phyloP scores from a whole-genome alignment of 1,140 invertebrate species.

The Pseudomyrmex cubaensis region DNA sequence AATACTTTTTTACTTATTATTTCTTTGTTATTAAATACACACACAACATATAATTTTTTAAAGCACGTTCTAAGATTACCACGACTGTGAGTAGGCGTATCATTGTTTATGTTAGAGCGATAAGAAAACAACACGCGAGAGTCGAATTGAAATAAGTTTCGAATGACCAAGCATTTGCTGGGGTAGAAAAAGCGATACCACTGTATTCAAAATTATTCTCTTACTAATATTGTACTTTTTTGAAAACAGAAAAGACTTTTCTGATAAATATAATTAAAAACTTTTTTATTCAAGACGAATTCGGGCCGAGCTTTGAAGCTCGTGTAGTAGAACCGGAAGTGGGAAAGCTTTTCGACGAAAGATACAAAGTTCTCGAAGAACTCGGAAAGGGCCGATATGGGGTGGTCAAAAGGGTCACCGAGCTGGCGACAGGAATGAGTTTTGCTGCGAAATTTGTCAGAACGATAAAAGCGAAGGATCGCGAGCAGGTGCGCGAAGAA shows the following conservation, averaged over 20 bases:
- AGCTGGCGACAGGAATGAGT: constrained; percentile 89
- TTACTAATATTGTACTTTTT: no score
- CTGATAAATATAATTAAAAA: background rate
- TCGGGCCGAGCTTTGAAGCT: constrained; percentile 74
- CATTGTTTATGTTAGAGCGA: no score
- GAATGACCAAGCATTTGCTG: no score
- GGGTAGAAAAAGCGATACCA: no score
- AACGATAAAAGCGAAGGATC: constrained; percentile 92
- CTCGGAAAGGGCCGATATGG: constrained; percentile 94
- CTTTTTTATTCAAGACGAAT: constrained; percentile 48
- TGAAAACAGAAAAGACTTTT: no score
- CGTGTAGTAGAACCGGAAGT: constrained; percentile 84
- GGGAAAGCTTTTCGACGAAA: constrained; percentile 86
- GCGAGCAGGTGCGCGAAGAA: constrained; percentile 94
- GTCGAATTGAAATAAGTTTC: no score
- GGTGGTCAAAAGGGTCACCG: constrained; percentile 90
- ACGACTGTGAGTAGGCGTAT: no score
- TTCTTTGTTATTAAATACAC: background rate
- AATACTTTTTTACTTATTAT: background rate
- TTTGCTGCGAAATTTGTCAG: constrained; percentile 97
- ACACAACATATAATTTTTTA: no score
- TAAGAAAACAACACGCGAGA: no score
- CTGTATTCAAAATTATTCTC: no score
- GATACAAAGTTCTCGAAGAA: constrained; percentile 89
- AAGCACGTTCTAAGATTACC: no score